A percentile compares a stretch with the other conserved stretches of the same genome.
phyloP scores from a whole-genome alignment of 2,797 vertebrate species.

The Protonibea diacanthus region DNA sequence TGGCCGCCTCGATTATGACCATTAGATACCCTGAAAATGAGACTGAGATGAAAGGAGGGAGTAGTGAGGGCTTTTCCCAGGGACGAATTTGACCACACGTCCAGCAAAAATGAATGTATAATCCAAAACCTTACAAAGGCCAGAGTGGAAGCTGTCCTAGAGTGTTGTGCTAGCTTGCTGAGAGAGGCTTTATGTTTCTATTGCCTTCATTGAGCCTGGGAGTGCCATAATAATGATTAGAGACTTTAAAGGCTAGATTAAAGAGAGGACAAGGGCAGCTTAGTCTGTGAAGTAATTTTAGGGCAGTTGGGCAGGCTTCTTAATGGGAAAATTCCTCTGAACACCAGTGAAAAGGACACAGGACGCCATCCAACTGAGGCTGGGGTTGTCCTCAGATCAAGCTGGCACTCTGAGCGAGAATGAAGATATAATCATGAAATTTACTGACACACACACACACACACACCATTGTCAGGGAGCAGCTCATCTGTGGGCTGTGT shows the following conservation, averaged over 20 bases:
- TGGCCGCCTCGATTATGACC: slow-evolving; percentile 85
- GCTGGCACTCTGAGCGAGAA: slow-evolving; percentile 48
- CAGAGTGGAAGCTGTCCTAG: slow-evolving; percentile 69
- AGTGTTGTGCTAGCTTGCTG: slow-evolving; percentile 81
- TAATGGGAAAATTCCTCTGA: slow-evolving; percentile 81
- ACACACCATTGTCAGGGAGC: slow-evolving; percentile 16
- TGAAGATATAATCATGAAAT: slow-evolving; percentile 49
- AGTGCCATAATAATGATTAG: slow-evolving; percentile 81
- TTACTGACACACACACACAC: slow-evolving; percentile 23
- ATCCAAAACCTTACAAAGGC: slow-evolving; percentile 78
- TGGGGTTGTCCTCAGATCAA: slow-evolving; percentile 51
- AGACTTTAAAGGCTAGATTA: slow-evolving; percentile 82
- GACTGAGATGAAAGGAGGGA: slow-evolving; percentile 76
- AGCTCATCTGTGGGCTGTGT: slow-evolving; percentile 42
- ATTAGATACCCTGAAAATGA: slow-evolving; percentile 87
- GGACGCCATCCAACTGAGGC: slow-evolving; percentile 39
- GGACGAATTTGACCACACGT: slow-evolving; percentile 78
- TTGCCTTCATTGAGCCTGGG: slow-evolving; percentile 77
- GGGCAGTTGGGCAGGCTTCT: slow-evolving; percentile 71
- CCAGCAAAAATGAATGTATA: slow-evolving; percentile 83
- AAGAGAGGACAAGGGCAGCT: slow-evolving; percentile 76
- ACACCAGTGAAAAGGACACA: slow-evolving; percentile 56
- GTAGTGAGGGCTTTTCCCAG: slow-evolving; percentile 73
- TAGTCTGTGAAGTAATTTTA: slow-evolving; percentile 80
- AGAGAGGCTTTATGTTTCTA: slow-evolving; percentile 77